These are phyloP conservation scores for Poecile montanus DNA, from an alignment of 2,797 vertebrate species.

Conservation along the genomic window DNA sequence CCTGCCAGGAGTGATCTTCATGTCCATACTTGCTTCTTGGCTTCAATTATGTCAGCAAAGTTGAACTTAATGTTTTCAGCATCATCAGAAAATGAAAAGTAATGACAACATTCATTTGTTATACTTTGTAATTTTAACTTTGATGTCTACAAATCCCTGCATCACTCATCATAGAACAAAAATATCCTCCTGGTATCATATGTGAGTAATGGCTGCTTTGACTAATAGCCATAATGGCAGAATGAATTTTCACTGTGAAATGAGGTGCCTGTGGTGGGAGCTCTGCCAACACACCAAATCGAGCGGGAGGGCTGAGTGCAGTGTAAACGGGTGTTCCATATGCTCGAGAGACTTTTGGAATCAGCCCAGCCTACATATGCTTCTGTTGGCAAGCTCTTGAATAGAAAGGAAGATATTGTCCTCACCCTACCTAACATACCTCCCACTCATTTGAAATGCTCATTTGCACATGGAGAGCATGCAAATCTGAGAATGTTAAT, in stretches of 20 bases:
- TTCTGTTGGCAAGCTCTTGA: conserved; percentile 65
- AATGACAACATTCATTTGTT: not conserved
- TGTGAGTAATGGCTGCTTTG: conserved; percentile 4
- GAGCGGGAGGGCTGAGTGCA: conserved; percentile 28
- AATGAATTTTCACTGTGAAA: conserved; percentile 2
- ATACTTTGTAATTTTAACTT: not conserved
- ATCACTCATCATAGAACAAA: not conserved
- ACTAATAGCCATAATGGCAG: conserved; percentile 27
- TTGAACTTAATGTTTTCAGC: not conserved
- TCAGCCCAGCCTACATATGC: conserved; percentile 52
- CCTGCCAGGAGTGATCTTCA: not conserved
- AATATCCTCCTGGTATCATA: not conserved
- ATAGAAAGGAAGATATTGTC: conserved; percentile 66
- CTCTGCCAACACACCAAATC: conserved; percentile 37
- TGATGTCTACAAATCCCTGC: not conserved
- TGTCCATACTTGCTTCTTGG: not conserved
- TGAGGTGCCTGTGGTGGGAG: conserved; percentile 25
- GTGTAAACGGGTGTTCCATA: conserved; percentile 46
- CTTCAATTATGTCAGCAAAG: not conserved
- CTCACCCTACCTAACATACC: conserved; percentile 62
- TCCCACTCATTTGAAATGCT: conserved; percentile 67
- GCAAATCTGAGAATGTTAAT: not conserved
- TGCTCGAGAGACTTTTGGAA: conserved; percentile 62
- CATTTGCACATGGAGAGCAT: conserved; percentile 29
- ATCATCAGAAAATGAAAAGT: not conserved